These are phyloP conservation scores for Acrocephalus scirpaceus DNA, from an alignment of 2,797 vertebrate genomes.

Conservation along the genomic window DNA sequence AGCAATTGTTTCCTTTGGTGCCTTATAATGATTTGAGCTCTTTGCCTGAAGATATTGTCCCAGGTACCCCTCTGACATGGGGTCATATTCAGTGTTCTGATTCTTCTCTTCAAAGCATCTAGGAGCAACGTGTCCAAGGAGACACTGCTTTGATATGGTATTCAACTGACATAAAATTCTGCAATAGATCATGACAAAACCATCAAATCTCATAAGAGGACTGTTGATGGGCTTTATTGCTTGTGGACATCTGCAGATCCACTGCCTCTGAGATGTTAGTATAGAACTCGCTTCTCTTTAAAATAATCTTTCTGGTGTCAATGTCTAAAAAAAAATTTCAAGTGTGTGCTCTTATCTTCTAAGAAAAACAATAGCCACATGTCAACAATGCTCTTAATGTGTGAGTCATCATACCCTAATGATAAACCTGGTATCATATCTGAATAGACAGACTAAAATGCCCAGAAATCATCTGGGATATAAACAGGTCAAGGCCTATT, in stretches of 20 bases:
- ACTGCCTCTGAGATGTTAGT: not conserved
- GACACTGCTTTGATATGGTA: not conserved
- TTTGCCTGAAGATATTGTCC: not conserved
- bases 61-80: not conserved
- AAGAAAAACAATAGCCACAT: not conserved
- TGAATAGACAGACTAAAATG: not conserved
- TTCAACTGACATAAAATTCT: not conserved
- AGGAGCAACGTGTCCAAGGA: not conserved
- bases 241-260: not conserved
- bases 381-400: not conserved
- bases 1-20: not conserved
- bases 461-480: not conserved
- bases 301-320: not conserved
- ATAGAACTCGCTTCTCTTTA: not conserved
- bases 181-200: not conserved
- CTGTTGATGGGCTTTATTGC: not conserved
- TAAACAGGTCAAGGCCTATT: not conserved
- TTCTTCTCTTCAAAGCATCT: not conserved
- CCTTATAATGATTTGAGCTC: not conserved
- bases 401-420: not conserved
- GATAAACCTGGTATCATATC: not conserved
- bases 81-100: not conserved
- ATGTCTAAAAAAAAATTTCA: not conserved
- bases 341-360: not conserved
- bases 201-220: not conserved